Conservation (phyloP, 1,140 invertebrate species). For the Drosophila insularis region DNA sequence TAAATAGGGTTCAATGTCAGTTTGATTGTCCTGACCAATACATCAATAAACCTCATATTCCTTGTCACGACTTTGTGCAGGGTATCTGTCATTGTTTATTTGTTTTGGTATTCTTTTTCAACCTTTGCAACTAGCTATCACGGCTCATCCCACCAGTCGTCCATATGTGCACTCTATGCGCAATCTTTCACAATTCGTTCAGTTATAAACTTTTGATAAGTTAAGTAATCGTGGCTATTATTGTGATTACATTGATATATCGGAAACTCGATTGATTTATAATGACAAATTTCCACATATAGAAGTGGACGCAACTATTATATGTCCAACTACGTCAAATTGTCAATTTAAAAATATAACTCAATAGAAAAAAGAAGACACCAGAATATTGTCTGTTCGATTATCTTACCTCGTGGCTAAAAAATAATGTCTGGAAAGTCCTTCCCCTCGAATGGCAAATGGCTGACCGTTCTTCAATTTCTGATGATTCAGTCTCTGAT, state of each 20-base stretch:
- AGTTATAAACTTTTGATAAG: slow-evolving; percentile 53
- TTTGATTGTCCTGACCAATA: too few species aligned
- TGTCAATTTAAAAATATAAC: background rate
- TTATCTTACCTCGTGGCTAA: slow-evolving; percentile 15
- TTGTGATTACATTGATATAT: slow-evolving; percentile 76
- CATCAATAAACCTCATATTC: too few species aligned
- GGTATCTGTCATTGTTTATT: background rate
- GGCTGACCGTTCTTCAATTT: slow-evolving; percentile 26
- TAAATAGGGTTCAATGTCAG: too few species aligned
- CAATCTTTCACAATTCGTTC: slow-evolving; percentile 15
- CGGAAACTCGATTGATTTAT: slow-evolving; percentile 80
- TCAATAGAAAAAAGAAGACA: background rate
- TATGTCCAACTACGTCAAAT: slow-evolving; percentile 21
- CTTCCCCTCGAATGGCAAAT: slow-evolving; percentile 26
- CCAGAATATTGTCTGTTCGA: slow-evolving; percentile 6
- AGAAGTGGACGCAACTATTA: slow-evolving; percentile 47
- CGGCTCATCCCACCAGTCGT: background rate
- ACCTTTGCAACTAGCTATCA: slow-evolving; percentile 17
- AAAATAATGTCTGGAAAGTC: slow-evolving; percentile 21
- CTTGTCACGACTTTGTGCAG: background rate
- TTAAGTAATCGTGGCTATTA: slow-evolving; percentile 80
- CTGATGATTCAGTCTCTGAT: slow-evolving; percentile 24
- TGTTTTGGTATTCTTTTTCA: background rate
- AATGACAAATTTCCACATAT: slow-evolving; percentile 60
- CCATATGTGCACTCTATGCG: background rate